Conservation (phyloP, 2,797 vertebrate species). For the Spinus pinus region DNA sequence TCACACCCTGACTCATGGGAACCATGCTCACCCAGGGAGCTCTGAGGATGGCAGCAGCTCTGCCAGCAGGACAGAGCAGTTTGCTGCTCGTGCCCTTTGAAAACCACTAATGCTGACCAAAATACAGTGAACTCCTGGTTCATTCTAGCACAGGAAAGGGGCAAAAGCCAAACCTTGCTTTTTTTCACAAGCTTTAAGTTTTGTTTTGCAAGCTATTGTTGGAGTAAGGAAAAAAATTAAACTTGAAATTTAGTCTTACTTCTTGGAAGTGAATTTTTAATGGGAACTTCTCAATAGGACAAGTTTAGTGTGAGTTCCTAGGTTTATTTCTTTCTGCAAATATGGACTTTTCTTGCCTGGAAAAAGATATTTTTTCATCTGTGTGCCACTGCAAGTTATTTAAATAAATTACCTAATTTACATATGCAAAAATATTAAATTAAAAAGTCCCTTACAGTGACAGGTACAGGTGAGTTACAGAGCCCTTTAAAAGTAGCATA, state of each 20-base stretch:
- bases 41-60: background rate
- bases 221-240: background rate
- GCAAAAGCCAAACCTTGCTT: background rate
- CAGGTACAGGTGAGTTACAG: background rate
- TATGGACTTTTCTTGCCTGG: background rate
- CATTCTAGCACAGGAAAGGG: background rate
- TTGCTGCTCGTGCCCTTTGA: background rate
- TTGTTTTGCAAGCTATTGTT: background rate
- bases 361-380: background rate
- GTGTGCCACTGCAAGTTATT: background rate
- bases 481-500: background rate
- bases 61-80: background rate
- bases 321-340: background rate
- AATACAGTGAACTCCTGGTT: background rate
- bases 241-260: background rate
- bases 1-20: background rate
- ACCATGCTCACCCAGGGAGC: fast-evolving
- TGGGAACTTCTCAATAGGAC: background rate
- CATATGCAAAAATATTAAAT: background rate
- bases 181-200: background rate
- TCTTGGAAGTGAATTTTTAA: background rate
- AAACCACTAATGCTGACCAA: background rate
- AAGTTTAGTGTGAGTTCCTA: background rate
- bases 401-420: background rate
- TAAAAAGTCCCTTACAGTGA: background rate